Conservation (phyloP, 2,113 vertebrate genomes). For the Spea multiplicata region DNA sequence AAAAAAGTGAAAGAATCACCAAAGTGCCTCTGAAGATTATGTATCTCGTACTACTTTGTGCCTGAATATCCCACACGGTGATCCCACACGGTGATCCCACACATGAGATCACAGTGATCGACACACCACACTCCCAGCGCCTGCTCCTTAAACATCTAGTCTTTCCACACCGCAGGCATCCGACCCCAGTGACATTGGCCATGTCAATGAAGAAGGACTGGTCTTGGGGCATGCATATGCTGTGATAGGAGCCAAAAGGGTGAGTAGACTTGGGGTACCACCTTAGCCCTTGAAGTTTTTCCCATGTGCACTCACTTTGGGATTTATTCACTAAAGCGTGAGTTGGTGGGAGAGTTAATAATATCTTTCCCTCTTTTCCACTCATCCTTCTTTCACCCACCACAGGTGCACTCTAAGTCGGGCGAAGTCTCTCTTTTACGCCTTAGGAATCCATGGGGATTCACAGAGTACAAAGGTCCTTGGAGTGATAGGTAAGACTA, state of each 20-base stretch:
- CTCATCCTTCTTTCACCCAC: neutral
- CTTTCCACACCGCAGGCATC: slow-evolving; percentile 1
- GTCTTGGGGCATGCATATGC: slow-evolving; percentile 74
- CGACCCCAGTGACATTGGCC: neutral
- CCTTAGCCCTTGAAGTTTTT: too few species aligned
- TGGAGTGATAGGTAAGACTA: slow-evolving; percentile 74
- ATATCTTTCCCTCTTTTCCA: neutral
- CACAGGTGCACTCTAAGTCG: neutral
- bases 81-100: neutral
- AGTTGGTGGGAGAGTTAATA: too few species aligned
- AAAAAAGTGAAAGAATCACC: too few species aligned
- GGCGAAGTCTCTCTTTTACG: slow-evolving; percentile 57
- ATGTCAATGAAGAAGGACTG: slow-evolving; percentile 61
- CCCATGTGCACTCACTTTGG: too few species aligned
- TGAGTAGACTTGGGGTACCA: slow-evolving; percentile 18
- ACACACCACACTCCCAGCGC: neutral
- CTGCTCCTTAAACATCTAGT: neutral
- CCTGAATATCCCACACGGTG: too few species aligned
- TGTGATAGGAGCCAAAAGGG: slow-evolving; percentile 67
- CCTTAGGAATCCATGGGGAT: slow-evolving; percentile 78
- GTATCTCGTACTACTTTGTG: too few species aligned
- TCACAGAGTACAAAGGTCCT: slow-evolving; percentile 69
- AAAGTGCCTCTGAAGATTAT: too few species aligned
- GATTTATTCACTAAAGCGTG: too few species aligned
- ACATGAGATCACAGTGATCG: neutral